phyloP scores from a whole-genome alignment of 2,113 vertebrate species.

The Prunella himalayana region DNA sequence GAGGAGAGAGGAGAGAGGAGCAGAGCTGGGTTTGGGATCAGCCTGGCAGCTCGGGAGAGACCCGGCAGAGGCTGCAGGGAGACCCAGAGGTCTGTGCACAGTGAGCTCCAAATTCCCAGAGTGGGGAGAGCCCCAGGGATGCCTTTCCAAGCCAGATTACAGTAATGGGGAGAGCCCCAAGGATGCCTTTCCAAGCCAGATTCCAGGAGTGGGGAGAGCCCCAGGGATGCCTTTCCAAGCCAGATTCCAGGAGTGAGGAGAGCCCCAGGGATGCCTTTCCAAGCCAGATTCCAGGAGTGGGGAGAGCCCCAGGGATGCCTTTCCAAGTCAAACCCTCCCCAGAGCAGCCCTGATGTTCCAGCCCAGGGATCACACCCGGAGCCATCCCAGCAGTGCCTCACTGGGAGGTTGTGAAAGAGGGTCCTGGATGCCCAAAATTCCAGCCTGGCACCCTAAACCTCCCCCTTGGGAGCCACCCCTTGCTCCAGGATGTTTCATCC shows the following conservation, averaged over 20 bases:
- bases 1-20: not conserved
- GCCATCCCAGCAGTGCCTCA: not conserved
- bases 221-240: not conserved
- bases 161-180: accelerated
- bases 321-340: not conserved
- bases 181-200: not conserved
- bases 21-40: not conserved
- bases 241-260: not conserved
- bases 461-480: not conserved
- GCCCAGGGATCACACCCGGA: accelerated
- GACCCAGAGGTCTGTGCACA: not conserved
- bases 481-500: not conserved
- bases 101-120: not conserved
- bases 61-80: accelerated
- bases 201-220: accelerated
- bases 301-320: not conserved
- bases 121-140: not conserved
- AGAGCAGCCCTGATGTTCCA: not conserved
- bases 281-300: accelerated
- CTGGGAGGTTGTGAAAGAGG: not conserved
- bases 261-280: not conserved
- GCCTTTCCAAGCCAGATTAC: not conserved
- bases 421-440: not conserved
- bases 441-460: not conserved
- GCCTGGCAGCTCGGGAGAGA: not conserved